Evolutionary conservation across 2,113 vertebrate species (phyloP).

Genomic region (Notiomystis cincta): DNA sequence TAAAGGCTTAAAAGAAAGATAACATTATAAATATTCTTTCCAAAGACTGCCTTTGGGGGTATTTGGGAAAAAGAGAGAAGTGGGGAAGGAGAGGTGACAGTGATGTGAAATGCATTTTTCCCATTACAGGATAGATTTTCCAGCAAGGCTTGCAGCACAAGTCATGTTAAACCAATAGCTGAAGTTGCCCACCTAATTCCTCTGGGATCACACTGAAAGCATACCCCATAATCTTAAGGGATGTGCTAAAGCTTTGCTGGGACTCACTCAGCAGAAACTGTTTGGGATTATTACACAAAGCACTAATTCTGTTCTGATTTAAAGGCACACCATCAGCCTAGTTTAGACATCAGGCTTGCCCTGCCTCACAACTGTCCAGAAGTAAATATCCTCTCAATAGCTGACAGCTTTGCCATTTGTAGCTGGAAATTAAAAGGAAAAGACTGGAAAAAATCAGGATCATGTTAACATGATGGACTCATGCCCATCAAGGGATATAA

Average conservation of each 20-base stretch:
- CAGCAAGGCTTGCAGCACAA: conserved; percentile 36
- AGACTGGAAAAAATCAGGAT: not conserved
- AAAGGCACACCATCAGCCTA: conserved; percentile 17
- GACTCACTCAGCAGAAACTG: conserved; percentile 68
- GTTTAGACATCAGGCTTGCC: not conserved
- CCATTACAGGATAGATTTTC: conserved; percentile 26
- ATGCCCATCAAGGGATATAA: not conserved
- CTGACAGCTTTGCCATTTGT: not conserved
- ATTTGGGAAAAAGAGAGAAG: not conserved
- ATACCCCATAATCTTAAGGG: conserved; percentile 56
- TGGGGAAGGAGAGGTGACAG: not conserved
- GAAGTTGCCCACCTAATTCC: conserved; percentile 60
- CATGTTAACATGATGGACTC: not conserved
- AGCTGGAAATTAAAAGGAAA: not conserved
- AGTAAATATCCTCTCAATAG: not conserved
- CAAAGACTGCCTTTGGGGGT: not conserved
- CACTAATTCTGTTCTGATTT: conserved; percentile 52
- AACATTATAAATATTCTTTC: conserved; percentile 7
- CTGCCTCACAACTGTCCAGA: not conserved
- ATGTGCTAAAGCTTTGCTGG: conserved; percentile 64
- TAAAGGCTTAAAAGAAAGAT: not conserved
- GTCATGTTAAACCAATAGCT: conserved; percentile 50
- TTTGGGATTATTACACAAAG: conserved; percentile 54
- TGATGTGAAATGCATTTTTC: conserved; percentile 13
- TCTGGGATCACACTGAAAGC: conserved; percentile 51